Percentiles rank a stretch among this genome's conserved stretches.
Conservation (phyloP, 2,797 vertebrate species). For the Sciaenops ocellatus region DNA sequence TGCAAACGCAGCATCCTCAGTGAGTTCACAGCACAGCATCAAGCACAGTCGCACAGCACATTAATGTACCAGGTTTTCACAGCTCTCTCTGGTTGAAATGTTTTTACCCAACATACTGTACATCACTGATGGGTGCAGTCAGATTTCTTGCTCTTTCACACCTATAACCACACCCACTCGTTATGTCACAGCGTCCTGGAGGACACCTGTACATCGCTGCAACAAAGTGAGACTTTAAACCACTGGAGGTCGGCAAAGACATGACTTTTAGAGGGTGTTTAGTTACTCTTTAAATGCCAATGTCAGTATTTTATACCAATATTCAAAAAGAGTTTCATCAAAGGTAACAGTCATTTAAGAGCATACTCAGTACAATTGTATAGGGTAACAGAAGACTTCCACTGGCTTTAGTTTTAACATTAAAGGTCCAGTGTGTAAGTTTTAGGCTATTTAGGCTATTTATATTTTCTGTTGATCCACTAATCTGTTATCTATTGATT, state of each 20-base stretch:
- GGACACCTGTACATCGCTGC: neutral
- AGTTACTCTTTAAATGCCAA: neutral
- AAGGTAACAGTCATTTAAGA: neutral
- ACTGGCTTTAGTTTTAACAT: neutral
- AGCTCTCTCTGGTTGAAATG: neutral
- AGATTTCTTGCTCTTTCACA: neutral
- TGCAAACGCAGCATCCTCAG: constrained; percentile 94
- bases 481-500: neutral
- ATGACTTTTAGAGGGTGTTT: neutral
- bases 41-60: neutral
- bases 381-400: neutral
- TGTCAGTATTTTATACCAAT: neutral
- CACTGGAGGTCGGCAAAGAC: neutral
- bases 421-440: too few species aligned
- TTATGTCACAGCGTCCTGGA: neutral
- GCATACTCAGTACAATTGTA: neutral
- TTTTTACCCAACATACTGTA: neutral
- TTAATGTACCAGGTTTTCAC: neutral
- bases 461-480: neutral
- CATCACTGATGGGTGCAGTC: neutral
- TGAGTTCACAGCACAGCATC: constrained; percentile 72
- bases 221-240: neutral
- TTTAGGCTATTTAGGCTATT: neutral
- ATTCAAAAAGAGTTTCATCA: neutral
- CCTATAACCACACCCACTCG: neutral